Base-by-base conservation (phyloP, 1,140 invertebrate genomes). In the Hycleus cichorii region DNA sequence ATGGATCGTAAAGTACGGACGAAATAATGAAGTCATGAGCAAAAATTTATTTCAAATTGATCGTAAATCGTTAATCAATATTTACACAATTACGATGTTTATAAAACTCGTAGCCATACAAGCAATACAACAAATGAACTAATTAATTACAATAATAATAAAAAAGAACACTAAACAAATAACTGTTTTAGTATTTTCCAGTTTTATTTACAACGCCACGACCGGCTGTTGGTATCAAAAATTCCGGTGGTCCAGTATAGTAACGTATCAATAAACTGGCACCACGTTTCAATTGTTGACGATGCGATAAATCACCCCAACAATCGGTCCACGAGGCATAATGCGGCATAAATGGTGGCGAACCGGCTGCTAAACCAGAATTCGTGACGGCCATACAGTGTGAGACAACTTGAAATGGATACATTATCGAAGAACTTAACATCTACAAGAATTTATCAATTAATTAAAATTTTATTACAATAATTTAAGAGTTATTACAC, bases 361-460 rank as follows among this genome's bases (percentile, higher is more conserved):
- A 76, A 26, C 89, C 90, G 39, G 90, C 89, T 61, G 75, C 74
- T 11, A 95, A 78, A 47, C 83, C 83, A n/a, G 83, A 83, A 49
- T 88, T 82, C 55, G 85, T 88, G 3, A 94, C 86, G 58, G 85
- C 81, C 86, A 93, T 93, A 69, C 91, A 91, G 60, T 89, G 89
- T 38, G 88, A 88, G 1, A 95, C 90, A 10, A 95, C 87, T 71
- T 87, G 83, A 66, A 94, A 84, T 12, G 91, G 91, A 74, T 95
- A 95, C 6, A 87, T 89, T 39, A 93, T 68, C 32, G 90, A 82
- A 56, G 85, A 86, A 27, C 88, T 85, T 27, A 93, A 61, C 62
- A 86, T 82, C 86, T 88, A 69, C 27, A 82, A 79, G 65, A 66
- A 68, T 58, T 76, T 59, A 42, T 74, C 4, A 32, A 32, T 73